phyloP scores from a whole-genome alignment of 2,797 vertebrate genomes.

The Argentina silus region DNA sequence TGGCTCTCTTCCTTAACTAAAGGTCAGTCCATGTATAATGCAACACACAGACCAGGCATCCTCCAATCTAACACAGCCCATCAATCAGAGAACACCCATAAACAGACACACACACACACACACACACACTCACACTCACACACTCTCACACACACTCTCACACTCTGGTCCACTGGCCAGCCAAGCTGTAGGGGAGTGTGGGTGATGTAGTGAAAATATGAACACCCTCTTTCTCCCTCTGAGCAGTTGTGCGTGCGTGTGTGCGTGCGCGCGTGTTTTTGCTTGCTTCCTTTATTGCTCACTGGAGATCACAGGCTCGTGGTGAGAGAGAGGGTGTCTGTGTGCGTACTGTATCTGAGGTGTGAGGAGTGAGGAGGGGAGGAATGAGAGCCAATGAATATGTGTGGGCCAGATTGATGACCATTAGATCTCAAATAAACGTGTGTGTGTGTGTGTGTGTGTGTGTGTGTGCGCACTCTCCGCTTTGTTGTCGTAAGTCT shows the following conservation, averaged over 20 bases:
- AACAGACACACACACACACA: constrained; percentile 4
- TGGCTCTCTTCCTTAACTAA: constrained; percentile 43
- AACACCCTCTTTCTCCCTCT: too few relatives aligned
- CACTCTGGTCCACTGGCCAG: too few relatives aligned
- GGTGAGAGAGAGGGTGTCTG: not conserved
- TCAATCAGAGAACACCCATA: not conserved
- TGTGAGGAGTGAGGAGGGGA: not conserved
- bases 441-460: not conserved
- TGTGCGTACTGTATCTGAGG: not conserved
- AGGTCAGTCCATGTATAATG: constrained; percentile 68
- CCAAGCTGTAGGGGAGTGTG: too few relatives aligned
- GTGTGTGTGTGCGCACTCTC: too few relatives aligned
- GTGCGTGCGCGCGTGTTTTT: too few relatives aligned
- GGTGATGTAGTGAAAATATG: too few relatives aligned
- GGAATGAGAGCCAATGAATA: not conserved
- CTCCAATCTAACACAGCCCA: constrained; percentile 29
- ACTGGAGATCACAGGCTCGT: not conserved
- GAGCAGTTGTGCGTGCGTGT: too few relatives aligned
- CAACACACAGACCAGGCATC: constrained; percentile 42
- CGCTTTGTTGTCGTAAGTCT: too few relatives aligned
- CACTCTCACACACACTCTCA: not conserved
- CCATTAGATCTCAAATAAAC: not conserved
- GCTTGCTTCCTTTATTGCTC: too few relatives aligned
- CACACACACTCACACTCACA: constrained; percentile 2
- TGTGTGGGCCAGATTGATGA: not conserved